A percentile compares a stretch with the other conserved stretches of the same genome.
These are phyloP conservation scores for Melikaiella ostensackeni DNA, from an alignment of 2,888 invertebrate genomes.

Conservation along the genomic window DNA sequence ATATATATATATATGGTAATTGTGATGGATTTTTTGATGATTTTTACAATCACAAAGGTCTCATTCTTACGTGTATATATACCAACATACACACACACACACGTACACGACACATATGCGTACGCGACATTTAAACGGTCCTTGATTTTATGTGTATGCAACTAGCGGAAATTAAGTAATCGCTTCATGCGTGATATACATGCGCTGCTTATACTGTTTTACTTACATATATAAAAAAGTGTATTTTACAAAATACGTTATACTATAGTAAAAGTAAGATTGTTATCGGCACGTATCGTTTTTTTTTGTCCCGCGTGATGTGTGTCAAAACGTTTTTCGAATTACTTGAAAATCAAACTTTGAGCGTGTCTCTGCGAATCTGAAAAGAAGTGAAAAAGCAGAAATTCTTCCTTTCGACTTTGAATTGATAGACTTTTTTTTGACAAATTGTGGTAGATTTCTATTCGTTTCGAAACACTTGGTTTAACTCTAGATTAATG, in stretches of 20 bases:
- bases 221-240: slow-evolving; percentile 48
- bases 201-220: slow-evolving; percentile 81
- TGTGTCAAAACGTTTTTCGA: slow-evolving; percentile 34
- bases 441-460: neutral
- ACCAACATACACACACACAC: slow-evolving; percentile 1
- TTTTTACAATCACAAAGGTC: slow-evolving; percentile 83
- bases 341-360: slow-evolving; percentile 32
- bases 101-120: slow-evolving; percentile 23
- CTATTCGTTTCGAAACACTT: slow-evolving; percentile 13
- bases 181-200: slow-evolving; percentile 77
- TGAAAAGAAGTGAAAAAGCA: slow-evolving; percentile 37
- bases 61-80: slow-evolving; percentile 69
- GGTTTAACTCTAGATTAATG: slow-evolving; percentile 33
- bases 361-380: slow-evolving; percentile 47
- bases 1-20: slow-evolving; percentile 76
- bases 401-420: slow-evolving; percentile 44
- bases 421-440: slow-evolving; percentile 38
- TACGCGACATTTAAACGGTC: slow-evolving; percentile 27
- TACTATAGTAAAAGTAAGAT: slow-evolving; percentile 28
- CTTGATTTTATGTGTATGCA: slow-evolving; percentile 76
- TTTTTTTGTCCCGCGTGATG: slow-evolving; percentile 29
- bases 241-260: slow-evolving; percentile 38
- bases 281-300: slow-evolving; percentile 33
- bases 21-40: slow-evolving; percentile 85
- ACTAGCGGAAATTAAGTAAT: slow-evolving; percentile 70